Conservation (phyloP, 1,140 invertebrate species). For the Drosophila mojavensis region DNA sequence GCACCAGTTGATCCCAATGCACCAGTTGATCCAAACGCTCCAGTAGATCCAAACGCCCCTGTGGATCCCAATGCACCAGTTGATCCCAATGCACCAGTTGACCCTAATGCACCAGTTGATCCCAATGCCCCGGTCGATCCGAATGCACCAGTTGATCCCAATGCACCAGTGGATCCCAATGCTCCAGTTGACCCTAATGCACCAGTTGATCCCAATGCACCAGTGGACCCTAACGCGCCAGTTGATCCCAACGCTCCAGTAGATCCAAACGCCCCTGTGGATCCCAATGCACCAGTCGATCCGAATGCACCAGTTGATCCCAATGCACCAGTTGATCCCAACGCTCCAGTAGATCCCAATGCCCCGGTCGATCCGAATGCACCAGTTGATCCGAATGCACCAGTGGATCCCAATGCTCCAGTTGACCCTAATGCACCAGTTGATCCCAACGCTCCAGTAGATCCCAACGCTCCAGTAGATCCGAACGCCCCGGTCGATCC, state of each 20-base stretch:
- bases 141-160: too few relatives aligned
- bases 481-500: background rate
- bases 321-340: too few relatives aligned
- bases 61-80: slow-evolving; percentile 1
- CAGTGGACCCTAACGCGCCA: slow-evolving; percentile 18
- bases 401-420: slow-evolving; percentile 15
- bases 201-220: slow-evolving; percentile 19
- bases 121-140: slow-evolving; percentile 32
- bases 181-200: slow-evolving; percentile 24
- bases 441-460: slow-evolving; percentile 11
- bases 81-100: background rate
- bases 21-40: background rate
- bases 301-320: slow-evolving; percentile 14
- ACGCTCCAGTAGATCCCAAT: too few relatives aligned
- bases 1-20: slow-evolving; percentile 26
- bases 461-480: slow-evolving; percentile 7
- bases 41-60: slow-evolving; percentile 6
- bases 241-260: slow-evolving; percentile 18
- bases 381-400: slow-evolving; percentile 15
- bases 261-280: background rate
- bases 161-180: slow-evolving; percentile 9
- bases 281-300: background rate
- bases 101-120: slow-evolving; percentile 17
- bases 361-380: slow-evolving; percentile 19
- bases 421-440: slow-evolving; percentile 20